Evolutionary conservation across 2,888 invertebrate genomes (phyloP).

Genomic region (Cryptophagus acutangulus): DNA sequence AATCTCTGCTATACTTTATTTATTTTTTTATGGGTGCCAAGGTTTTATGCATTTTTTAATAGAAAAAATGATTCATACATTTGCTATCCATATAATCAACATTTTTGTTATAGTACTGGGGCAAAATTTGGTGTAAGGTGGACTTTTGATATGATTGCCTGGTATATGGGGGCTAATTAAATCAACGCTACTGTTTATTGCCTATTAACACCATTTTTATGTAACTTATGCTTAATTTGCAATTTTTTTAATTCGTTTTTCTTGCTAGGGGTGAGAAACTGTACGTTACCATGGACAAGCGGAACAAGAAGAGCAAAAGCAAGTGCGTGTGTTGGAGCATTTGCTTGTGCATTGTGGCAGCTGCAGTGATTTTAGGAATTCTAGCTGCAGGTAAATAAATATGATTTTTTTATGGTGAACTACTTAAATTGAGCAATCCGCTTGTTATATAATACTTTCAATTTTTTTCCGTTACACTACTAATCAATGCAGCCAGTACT

Average conservation of each 20-base stretch:
- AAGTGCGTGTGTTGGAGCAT: constrained; percentile 65
- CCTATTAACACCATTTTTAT: constrained; percentile 7
- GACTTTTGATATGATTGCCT: constrained; percentile 40
- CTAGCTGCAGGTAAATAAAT: constrained; percentile 71
- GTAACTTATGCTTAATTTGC: neutral
- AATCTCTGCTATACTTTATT: no score
- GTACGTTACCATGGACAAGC: constrained; percentile 76
- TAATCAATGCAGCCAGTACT: no score
- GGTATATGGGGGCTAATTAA: constrained; percentile 34
- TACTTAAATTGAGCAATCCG: no score
- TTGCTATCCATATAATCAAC: no score
- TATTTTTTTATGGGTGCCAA: constrained; percentile 10
- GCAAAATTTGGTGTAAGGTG: constrained; percentile 32
- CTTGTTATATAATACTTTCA: no score
- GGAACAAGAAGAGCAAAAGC: constrained; percentile 63
- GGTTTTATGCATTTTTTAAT: no score
- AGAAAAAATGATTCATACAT: no score
- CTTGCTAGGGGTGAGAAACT: constrained; percentile 73
- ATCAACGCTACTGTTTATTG: neutral
- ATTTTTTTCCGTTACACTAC: no score
- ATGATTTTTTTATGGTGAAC: no score
- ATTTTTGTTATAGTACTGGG: no score
- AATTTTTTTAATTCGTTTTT: neutral
- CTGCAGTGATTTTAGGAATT: constrained; percentile 65
- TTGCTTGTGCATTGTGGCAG: constrained; percentile 59